Percentiles rank a stretch among this genome's conserved stretches.
phyloP scores from a whole-genome alignment of 1,140 invertebrate species.

The Octopus bimaculoides region DNA sequence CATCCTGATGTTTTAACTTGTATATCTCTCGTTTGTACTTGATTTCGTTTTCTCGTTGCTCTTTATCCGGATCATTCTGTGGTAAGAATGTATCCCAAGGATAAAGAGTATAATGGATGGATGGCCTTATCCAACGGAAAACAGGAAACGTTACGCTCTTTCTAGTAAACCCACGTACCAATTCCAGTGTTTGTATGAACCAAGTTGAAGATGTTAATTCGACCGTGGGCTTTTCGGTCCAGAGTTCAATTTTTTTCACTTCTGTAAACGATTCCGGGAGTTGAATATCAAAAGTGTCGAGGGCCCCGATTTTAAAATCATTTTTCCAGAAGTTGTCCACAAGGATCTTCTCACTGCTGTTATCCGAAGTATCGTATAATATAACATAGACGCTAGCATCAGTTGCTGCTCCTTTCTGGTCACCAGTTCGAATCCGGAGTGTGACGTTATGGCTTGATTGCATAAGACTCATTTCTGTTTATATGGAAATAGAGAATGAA shows the following conservation, averaged over 20 bases:
- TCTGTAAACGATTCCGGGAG: not conserved
- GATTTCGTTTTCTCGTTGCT: not conserved
- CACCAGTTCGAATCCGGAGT: not conserved
- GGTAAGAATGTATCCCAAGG: not conserved
- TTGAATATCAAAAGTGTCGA: not conserved
- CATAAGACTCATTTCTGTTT: too few species aligned
- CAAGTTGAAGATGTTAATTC: slow-evolving; percentile 32
- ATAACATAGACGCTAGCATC: slow-evolving; percentile 15
- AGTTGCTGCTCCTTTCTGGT: slow-evolving; percentile 10
- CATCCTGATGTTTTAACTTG: not conserved
- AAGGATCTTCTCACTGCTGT: not conserved
- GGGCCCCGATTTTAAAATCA: not conserved
- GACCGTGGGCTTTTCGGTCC: not conserved
- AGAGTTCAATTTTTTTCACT: slow-evolving; percentile 1
- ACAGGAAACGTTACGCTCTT: not conserved
- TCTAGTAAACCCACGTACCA: slow-evolving; percentile 16
- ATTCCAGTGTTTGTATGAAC: slow-evolving; percentile 35
- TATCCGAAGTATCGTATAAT: slow-evolving; percentile 1
- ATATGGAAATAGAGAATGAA: too few species aligned
- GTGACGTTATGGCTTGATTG: too few species aligned
- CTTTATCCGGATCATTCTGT: not conserved
- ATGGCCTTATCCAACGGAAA: not conserved
- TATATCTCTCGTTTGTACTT: not conserved
- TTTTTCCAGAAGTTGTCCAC: not conserved
- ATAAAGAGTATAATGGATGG: not conserved